phyloP scores from a whole-genome alignment of 1,140 invertebrate species.

The Heliothis virescens region DNA sequence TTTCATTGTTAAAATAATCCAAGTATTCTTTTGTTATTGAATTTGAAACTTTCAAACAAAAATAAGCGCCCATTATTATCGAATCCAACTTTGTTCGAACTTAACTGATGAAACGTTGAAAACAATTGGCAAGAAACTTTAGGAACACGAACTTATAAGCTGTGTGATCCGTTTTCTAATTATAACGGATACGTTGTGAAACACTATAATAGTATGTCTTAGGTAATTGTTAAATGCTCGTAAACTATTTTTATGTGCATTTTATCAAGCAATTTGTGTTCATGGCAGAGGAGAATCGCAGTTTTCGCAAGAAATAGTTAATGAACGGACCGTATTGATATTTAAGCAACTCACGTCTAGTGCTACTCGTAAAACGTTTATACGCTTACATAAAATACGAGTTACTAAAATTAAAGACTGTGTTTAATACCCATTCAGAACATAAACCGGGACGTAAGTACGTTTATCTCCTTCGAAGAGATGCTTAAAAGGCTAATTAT shows the following conservation, averaged over 20 bases:
- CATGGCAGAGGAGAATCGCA: slow-evolving; percentile 30
- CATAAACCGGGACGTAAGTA: slow-evolving; percentile 52
- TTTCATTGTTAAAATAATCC: neutral
- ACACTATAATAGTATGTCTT: neutral
- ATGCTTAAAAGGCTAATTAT: slow-evolving; percentile 44
- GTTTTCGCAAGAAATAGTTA: slow-evolving; percentile 44
- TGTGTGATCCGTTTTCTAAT: neutral
- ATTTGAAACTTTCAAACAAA: neutral
- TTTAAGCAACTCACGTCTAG: slow-evolving; percentile 72
- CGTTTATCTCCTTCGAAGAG: slow-evolving; percentile 48
- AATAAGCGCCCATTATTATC: neutral
- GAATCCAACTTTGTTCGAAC: neutral
- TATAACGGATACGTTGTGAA: neutral
- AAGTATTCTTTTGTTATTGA: neutral
- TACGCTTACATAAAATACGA: slow-evolving; percentile 71
- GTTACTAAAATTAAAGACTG: slow-evolving; percentile 66
- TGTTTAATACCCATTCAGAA: slow-evolving; percentile 59
- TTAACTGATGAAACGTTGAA: neutral
- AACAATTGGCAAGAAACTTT: neutral
- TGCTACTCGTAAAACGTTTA: slow-evolving; percentile 73
- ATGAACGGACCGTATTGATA: slow-evolving; percentile 54
- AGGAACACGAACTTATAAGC: neutral
- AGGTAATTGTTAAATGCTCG: neutral
- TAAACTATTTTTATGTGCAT: slow-evolving; percentile 1
- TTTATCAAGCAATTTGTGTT: slow-evolving; percentile 13